phyloP scores from a whole-genome alignment of 2,797 vertebrate genomes.

The Chromis chromis region DNA sequence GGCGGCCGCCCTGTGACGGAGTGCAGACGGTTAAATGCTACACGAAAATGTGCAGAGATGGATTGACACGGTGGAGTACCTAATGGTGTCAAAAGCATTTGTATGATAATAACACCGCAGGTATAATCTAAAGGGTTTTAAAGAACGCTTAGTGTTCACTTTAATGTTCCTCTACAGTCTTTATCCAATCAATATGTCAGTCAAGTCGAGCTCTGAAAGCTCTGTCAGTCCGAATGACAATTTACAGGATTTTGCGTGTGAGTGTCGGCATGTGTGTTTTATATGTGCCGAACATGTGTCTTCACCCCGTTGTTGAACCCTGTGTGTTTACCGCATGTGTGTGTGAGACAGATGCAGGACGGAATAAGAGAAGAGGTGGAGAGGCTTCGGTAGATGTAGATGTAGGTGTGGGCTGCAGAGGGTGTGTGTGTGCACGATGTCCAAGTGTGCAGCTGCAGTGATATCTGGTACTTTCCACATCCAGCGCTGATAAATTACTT shows the following conservation, averaged over 20 bases:
- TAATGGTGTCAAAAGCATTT: slow-evolving; percentile 53
- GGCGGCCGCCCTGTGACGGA: background rate
- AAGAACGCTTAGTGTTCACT: slow-evolving; percentile 52
- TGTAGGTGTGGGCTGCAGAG: slow-evolving; percentile 39
- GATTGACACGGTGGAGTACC: slow-evolving; percentile 9
- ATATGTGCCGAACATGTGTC: slow-evolving; percentile 37
- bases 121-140: slow-evolving; percentile 58
- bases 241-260: slow-evolving; percentile 15
- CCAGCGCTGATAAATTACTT: slow-evolving; percentile 72
- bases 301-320: slow-evolving; percentile 28
- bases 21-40: slow-evolving; percentile 6
- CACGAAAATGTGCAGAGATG: slow-evolving; percentile 35
- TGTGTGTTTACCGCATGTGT: slow-evolving; percentile 4
- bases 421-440: slow-evolving; percentile 47
- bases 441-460: slow-evolving; percentile 70
- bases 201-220: slow-evolving; percentile 68
- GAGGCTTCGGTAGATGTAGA: slow-evolving; percentile 4
- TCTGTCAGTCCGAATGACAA: slow-evolving; percentile 29
- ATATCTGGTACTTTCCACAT: slow-evolving; percentile 81
- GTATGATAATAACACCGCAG: slow-evolving; percentile 54
- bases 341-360: background rate
- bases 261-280: slow-evolving; percentile 32
- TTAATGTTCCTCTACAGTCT: slow-evolving; percentile 60
- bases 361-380: slow-evolving; percentile 18
- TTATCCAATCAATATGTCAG: slow-evolving; percentile 69